Percentiles rank a stretch among this genome's conserved stretches.
Evolutionary conservation across 2,888 invertebrate species (phyloP).

Genomic region (Athalia rosae): DNA sequence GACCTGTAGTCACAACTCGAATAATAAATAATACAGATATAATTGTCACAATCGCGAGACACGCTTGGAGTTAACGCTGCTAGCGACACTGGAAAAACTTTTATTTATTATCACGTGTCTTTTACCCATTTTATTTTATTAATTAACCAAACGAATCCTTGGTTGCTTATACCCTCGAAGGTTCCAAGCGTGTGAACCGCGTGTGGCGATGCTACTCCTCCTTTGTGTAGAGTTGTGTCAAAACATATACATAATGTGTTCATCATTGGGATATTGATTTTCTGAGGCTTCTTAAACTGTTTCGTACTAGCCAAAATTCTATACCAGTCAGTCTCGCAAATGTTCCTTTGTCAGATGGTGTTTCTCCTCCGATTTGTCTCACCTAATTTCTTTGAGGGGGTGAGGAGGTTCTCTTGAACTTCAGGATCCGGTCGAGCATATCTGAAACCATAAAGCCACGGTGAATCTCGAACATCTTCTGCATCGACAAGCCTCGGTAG

Average conservation of each 20-base stretch:
- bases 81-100: neutral
- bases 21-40: constrained; percentile 5
- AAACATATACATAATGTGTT: constrained; percentile 29
- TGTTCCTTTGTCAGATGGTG: neutral
- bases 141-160: neutral
- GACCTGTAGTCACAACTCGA: constrained; percentile 40
- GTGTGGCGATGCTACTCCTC: neutral
- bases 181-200: neutral
- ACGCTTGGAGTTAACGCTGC: neutral
- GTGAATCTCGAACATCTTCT: neutral
- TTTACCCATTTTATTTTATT: neutral
- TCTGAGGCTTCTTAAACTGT: constrained; percentile 34
- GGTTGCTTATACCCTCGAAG: neutral
- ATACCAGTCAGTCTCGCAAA: neutral
- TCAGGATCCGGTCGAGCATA: neutral
- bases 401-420: neutral
- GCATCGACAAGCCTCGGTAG: neutral
- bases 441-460: constrained; percentile 8
- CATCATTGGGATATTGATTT: constrained; percentile 38
- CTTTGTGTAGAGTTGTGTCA: constrained; percentile 16
- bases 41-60: neutral
- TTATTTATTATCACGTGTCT: neutral
- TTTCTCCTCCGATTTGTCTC: neutral
- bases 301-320: constrained; percentile 32
- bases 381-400: neutral